phyloP scores from a whole-genome alignment of 2,113 vertebrate species.

The Heloderma charlesbogerti region DNA sequence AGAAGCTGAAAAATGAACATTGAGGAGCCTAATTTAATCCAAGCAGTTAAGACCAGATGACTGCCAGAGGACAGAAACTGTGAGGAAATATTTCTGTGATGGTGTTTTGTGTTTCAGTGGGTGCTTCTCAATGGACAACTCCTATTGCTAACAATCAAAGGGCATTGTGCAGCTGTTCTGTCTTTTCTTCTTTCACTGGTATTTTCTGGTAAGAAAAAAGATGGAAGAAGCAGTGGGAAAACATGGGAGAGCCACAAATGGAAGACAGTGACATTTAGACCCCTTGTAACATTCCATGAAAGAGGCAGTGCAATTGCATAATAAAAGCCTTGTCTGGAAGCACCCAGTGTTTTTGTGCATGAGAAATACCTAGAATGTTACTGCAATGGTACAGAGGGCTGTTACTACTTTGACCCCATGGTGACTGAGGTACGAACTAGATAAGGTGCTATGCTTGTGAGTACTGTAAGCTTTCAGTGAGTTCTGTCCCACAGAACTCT shows the following conservation, averaged over 20 bases:
- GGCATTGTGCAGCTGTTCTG: not conserved
- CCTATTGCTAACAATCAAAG: too few relatives aligned
- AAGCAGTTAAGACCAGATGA: not conserved
- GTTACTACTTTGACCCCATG: not conserved
- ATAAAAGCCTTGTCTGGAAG: not conserved
- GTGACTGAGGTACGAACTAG: not conserved
- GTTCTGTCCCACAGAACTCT: not conserved
- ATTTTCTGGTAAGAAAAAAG: not conserved
- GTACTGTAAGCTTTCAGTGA: not conserved
- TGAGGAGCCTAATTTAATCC: not conserved
- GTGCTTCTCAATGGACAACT: not conserved
- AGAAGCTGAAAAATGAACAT: slow-evolving; percentile 15
- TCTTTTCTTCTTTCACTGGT: not conserved
- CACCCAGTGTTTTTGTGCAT: not conserved
- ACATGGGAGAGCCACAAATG: too few relatives aligned
- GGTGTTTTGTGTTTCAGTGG: not conserved
- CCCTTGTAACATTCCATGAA: too few relatives aligned
- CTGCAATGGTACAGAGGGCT: not conserved
- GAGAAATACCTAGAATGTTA: not conserved
- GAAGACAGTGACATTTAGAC: too few relatives aligned
- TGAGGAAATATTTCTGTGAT: not conserved
- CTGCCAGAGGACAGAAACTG: not conserved
- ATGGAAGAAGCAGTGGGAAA: too few relatives aligned
- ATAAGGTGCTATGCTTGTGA: not conserved
- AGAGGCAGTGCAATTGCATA: too few relatives aligned